A percentile compares a stretch with the other conserved stretches of the same genome.
phyloP scores from a whole-genome alignment of 2,888 invertebrate genomes.

The Drosophila niveifrons region DNA sequence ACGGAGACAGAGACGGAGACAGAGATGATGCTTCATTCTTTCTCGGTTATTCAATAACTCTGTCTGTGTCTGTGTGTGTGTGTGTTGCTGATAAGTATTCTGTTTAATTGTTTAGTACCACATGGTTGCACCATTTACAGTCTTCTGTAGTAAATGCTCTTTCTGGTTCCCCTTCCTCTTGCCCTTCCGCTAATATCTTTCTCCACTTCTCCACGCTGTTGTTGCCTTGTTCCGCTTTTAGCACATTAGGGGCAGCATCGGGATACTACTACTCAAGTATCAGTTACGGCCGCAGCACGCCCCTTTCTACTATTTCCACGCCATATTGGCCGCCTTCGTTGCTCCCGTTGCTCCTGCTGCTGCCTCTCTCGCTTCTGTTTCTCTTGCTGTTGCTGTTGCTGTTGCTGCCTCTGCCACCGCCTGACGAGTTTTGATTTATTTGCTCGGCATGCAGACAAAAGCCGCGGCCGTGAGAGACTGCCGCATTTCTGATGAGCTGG shows the following conservation, averaged over 20 bases:
- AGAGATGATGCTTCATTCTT: not conserved
- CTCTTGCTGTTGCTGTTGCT: too few species aligned
- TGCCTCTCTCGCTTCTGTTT: not conserved
- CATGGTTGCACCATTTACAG: constrained; percentile 2
- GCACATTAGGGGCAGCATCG: constrained; percentile 39
- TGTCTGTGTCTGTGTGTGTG: not conserved
- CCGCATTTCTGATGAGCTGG: constrained; percentile 69
- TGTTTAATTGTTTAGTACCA: constrained; percentile 2
- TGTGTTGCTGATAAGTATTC: constrained; percentile 1
- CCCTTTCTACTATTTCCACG: constrained; percentile 34
- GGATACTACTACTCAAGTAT: constrained; percentile 39
- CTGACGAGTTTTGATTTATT: constrained; percentile 70
- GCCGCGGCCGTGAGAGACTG: constrained; percentile 56
- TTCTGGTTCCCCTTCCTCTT: not conserved
- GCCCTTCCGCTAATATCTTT: not conserved
- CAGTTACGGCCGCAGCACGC: constrained; percentile 43
- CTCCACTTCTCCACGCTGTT: not conserved
- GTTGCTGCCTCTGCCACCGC: constrained; percentile 9
- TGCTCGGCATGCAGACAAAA: constrained; percentile 62
- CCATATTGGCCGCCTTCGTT: constrained; percentile 26
- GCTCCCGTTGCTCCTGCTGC: too few species aligned
- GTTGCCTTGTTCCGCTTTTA: constrained; percentile 3
- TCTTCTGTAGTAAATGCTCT: not conserved
- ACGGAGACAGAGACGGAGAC: not conserved
- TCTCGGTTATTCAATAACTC: not conserved